phyloP scores from a whole-genome alignment of 2,113 vertebrate genomes.

The Aldabrachelys gigantea region DNA sequence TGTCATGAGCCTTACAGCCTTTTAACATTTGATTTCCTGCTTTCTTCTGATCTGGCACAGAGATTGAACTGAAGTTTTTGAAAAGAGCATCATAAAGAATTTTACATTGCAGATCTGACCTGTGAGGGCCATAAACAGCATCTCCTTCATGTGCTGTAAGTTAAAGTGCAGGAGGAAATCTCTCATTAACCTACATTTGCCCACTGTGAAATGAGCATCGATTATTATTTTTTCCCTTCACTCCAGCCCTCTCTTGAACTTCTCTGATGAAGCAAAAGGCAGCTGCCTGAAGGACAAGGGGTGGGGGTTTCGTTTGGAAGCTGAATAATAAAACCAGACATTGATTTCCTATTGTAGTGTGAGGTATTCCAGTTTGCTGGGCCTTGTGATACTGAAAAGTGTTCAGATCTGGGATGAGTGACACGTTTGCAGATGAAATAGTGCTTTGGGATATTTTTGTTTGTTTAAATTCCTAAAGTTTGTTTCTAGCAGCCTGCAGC shows the following conservation, averaged over 20 bases:
- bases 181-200: background rate
- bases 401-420: background rate
- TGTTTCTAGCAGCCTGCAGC: background rate
- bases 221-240: background rate
- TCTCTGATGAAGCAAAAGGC: background rate
- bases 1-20: conserved; percentile 39
- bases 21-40: conserved; percentile 52
- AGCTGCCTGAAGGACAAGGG: background rate
- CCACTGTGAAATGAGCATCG: background rate
- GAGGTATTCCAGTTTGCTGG: rapidly evolving
- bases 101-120: conserved; percentile 28
- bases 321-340: background rate
- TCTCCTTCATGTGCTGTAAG: background rate
- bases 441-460: background rate
- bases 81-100: background rate
- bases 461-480: background rate
- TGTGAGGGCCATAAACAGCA: background rate
- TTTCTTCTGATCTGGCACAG: conserved; percentile 56
- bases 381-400: background rate
- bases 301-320: background rate
- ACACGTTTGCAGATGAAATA: background rate
- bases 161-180: conserved; percentile 1
- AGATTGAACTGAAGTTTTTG: background rate
- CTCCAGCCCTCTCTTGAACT: background rate
- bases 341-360: background rate